Percentiles rank a stretch among this genome's conserved stretches.
phyloP scores from a whole-genome alignment of 1,140 invertebrate species.

The Cardiocondyla obscurior region DNA sequence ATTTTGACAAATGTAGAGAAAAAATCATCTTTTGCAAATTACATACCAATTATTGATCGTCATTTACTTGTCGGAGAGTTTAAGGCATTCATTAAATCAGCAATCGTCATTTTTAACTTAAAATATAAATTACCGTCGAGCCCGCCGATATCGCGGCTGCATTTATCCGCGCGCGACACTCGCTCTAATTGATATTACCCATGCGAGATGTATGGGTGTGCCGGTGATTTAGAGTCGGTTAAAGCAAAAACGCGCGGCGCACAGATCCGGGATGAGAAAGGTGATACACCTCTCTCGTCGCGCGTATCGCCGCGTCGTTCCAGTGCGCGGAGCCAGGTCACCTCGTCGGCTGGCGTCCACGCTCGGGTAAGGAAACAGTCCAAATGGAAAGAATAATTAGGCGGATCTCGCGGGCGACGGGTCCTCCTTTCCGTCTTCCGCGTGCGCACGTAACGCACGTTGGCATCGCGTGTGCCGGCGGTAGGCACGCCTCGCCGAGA shows the following conservation, averaged over 20 bases:
- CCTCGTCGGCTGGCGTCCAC: conserved; percentile 60
- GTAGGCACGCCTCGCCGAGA: background rate
- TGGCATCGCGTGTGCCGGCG: conserved; percentile 16
- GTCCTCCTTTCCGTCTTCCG: conserved; percentile 20
- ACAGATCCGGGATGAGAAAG: conserved; percentile 2
- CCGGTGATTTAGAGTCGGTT: background rate
- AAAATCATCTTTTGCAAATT: background rate
- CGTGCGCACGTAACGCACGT: background rate
- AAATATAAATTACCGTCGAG: conserved; percentile 5
- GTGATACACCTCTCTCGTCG: background rate
- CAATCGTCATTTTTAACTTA: conserved; percentile 17
- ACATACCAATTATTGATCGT: background rate
- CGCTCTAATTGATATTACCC: background rate
- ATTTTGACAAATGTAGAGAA: background rate
- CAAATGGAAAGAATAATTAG: conserved; percentile 66
- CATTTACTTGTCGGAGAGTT: conserved; percentile 4
- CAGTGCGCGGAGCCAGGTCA: conserved; percentile 66
- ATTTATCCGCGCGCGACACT: conserved; percentile 26
- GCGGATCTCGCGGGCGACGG: conserved; percentile 32
- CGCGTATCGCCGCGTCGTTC: conserved; percentile 46
- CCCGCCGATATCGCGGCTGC: background rate
- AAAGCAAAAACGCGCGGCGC: background rate
- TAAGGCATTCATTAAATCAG: background rate
- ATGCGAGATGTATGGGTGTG: conserved; percentile 6
- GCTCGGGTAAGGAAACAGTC: conserved; percentile 68